phyloP scores from a whole-genome alignment of 2,888 invertebrate species.

The Chaitophorus viminalis region DNA sequence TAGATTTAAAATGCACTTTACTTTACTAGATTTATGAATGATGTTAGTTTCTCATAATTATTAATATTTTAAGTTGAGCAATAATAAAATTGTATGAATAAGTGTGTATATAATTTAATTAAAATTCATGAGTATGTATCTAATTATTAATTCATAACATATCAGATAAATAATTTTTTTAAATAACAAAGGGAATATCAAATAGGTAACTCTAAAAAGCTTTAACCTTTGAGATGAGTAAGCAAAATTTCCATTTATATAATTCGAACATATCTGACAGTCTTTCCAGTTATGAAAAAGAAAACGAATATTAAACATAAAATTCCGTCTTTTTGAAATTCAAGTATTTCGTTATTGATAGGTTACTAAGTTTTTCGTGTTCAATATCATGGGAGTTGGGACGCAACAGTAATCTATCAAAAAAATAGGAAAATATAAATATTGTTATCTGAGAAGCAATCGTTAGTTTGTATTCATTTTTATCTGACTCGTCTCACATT shows the following conservation, averaged over 20 bases:
- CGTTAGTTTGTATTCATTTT: background rate
- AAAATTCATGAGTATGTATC: too few relatives aligned
- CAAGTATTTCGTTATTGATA: background rate
- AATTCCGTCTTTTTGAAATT: background rate
- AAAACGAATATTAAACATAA: too few relatives aligned
- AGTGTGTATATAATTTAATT: too few relatives aligned
- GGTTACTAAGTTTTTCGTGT: background rate
- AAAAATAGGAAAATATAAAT: background rate
- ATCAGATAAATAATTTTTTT: too few relatives aligned
- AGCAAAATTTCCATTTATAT: background rate
- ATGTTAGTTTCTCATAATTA: too few relatives aligned
- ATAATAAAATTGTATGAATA: too few relatives aligned
- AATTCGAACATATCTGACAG: background rate
- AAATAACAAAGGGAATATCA: too few relatives aligned
- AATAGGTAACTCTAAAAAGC: background rate
- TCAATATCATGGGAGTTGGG: background rate
- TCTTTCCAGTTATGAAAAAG: too few relatives aligned
- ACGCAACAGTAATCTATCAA: background rate
- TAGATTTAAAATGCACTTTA: too few relatives aligned
- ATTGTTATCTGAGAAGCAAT: background rate
- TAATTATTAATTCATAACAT: too few relatives aligned
- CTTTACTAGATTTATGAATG: too few relatives aligned
- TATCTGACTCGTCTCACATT: background rate
- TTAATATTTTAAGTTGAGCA: too few relatives aligned
- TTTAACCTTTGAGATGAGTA: background rate